These are phyloP conservation scores for Paradisaea rubra DNA, from an alignment of 2,113 vertebrate genomes.

Conservation along the genomic window DNA sequence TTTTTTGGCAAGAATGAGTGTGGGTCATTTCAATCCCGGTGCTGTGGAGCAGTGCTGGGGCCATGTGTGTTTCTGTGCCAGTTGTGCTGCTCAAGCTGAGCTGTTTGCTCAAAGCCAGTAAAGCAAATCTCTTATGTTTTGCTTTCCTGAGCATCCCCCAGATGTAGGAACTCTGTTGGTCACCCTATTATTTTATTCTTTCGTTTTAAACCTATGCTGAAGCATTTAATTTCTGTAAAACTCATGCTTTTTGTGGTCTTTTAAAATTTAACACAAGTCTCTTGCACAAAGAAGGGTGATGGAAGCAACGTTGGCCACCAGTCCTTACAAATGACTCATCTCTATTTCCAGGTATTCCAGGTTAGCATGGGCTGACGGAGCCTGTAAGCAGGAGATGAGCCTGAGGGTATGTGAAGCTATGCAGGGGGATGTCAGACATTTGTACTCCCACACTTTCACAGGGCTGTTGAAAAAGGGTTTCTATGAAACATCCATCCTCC, in stretches of 20 bases:
- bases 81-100: not conserved
- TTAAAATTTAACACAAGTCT: not conserved
- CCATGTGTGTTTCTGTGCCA: not conserved
- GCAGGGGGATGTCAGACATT: not conserved
- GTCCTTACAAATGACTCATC: not conserved
- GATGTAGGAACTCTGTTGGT: not conserved
- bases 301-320: not conserved
- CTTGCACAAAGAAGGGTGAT: not conserved
- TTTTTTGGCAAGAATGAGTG: not conserved
- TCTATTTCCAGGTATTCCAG: not conserved
- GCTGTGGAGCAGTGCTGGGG: not conserved
- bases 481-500: not conserved
- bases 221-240: not conserved
- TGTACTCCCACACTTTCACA: not conserved
- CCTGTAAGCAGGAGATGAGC: not conserved
- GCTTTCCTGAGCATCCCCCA: not conserved
- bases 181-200: not conserved
- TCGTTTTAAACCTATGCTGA: not conserved
- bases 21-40: not conserved
- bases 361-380: not conserved
- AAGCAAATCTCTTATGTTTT: not conserved
- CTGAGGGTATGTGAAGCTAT: not conserved
- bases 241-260: not conserved
- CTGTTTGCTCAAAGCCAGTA: not conserved
- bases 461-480: not conserved